Conservation (phyloP, 2,113 vertebrate genomes). For the Mustelus asterias region DNA sequence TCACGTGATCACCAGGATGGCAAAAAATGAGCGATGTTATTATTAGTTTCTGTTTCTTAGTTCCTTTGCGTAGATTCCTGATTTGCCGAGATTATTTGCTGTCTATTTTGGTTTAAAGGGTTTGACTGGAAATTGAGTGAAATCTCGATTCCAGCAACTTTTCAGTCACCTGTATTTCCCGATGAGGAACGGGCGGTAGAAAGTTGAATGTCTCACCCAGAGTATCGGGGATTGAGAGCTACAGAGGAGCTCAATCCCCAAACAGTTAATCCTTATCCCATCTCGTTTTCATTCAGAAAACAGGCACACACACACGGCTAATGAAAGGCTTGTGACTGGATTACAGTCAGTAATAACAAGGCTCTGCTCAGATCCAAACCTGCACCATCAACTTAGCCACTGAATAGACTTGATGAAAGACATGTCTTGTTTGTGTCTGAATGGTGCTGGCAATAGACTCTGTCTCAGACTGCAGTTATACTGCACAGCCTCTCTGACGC, state of each 20-base stretch:
- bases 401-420: not conserved
- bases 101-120: not conserved
- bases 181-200: not conserved
- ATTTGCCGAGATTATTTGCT: not conserved
- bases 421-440: not conserved
- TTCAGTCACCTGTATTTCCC: not conserved
- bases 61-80: not conserved
- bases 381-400: not conserved
- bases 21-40: no score
- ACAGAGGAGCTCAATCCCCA: not conserved
- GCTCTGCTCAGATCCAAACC: not conserved
- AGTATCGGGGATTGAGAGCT: not conserved
- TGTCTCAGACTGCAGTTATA: not conserved
- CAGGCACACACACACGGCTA: not conserved
- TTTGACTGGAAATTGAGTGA: not conserved
- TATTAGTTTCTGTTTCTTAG: no score
- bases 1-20: no score
- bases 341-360: not conserved
- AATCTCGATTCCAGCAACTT: not conserved
- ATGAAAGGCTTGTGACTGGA: not conserved
- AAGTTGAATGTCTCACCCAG: not conserved
- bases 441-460: not conserved
- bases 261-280: not conserved
- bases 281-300: not conserved
- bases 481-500: not conserved